A percentile compares a stretch with the other conserved stretches of the same genome.
Conservation (phyloP, 2,888 invertebrate species). For the Drosophila meridionalis region DNA sequence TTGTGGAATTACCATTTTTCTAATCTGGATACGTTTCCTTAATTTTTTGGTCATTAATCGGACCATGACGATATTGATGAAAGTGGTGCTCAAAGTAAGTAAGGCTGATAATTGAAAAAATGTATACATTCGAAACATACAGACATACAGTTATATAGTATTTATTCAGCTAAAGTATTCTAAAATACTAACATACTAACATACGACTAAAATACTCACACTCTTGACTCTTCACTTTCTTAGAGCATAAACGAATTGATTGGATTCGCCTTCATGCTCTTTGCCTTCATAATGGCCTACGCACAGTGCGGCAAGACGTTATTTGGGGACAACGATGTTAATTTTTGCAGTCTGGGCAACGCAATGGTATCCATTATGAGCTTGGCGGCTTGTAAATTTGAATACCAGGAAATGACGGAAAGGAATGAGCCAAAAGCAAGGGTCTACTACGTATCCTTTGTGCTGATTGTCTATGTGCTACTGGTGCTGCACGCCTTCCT, state of each 20-base stretch:
- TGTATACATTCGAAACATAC: no score
- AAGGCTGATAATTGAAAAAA: no score
- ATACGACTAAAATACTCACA: no score
- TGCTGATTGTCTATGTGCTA: conserved; percentile 46
- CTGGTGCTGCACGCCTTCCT: conserved; percentile 45
- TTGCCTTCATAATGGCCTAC: conserved; percentile 43
- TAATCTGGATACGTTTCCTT: conserved; percentile 55
- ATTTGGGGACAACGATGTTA: conserved; percentile 39
- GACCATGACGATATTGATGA: conserved; percentile 50
- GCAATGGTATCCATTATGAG: conserved; percentile 45
- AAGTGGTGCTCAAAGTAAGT: conserved; percentile 37
- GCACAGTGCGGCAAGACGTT: conserved; percentile 40
- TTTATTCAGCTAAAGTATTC: no score
- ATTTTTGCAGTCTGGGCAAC: conserved; percentile 25
- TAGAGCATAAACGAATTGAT: conserved; percentile 50
- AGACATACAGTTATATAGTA: no score
- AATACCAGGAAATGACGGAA: conserved; percentile 9
- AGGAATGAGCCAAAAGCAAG: not conserved
- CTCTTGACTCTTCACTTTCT: not conserved
- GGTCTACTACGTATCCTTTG: conserved; percentile 47
- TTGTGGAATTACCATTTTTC: conserved; percentile 42
- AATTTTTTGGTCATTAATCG: conserved; percentile 52
- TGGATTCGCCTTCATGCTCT: conserved; percentile 52
- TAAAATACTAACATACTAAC: no score
- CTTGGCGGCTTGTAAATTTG: conserved; percentile 37